Percentiles rank a stretch among this genome's conserved stretches.
Conservation (phyloP, 2,113 vertebrate genomes). For the Coracopsis vasa region DNA sequence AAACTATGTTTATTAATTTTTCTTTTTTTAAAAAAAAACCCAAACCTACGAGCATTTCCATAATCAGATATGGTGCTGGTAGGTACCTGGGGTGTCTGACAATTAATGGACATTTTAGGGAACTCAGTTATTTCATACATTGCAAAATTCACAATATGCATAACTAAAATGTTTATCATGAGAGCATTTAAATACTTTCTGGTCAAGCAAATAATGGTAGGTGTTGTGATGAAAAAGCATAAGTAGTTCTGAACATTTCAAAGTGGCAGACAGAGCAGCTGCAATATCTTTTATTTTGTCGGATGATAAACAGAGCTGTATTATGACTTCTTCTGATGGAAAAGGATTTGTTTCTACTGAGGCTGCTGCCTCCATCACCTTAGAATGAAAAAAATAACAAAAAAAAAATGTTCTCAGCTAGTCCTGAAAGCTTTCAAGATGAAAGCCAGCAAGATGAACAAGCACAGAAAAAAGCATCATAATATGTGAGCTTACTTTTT, state of each 20-base stretch:
- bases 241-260: background rate
- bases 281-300: background rate
- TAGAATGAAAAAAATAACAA: background rate
- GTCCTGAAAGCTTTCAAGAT: constrained; percentile 7
- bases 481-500: background rate
- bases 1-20: background rate
- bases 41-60: background rate
- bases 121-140: background rate
- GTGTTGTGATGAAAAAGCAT: background rate
- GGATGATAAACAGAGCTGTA: constrained; percentile 18
- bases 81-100: background rate
- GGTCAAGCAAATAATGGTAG: background rate
- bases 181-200: constrained; percentile 1
- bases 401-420: background rate
- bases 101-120: background rate
- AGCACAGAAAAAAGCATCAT: background rate
- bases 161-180: background rate
- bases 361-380: background rate
- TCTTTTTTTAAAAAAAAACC: background rate
- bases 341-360: background rate
- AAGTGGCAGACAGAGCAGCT: background rate
- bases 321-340: background rate
- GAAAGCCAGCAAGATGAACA: constrained; percentile 12
- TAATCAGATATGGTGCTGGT: background rate
- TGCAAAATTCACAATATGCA: background rate